Percentiles rank a stretch among this genome's conserved stretches.
These are phyloP conservation scores for Miltochrista miniata DNA, from an alignment of 2,888 invertebrate species.

Conservation along the genomic window DNA sequence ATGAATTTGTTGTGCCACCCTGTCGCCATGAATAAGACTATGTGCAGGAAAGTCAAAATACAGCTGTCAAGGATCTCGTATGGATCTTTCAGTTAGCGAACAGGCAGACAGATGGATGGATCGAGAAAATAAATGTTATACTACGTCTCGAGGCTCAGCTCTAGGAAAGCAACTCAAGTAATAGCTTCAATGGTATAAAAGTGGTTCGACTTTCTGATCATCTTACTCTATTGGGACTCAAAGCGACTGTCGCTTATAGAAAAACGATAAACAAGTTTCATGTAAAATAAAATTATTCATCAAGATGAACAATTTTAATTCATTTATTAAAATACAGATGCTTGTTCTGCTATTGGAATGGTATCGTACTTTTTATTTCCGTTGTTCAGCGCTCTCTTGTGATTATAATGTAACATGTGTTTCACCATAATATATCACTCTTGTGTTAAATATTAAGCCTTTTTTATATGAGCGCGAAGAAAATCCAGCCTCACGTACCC, in stretches of 20 bases:
- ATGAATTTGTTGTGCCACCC: too few relatives aligned
- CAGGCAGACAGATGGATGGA: too few relatives aligned
- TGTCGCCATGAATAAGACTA: too few relatives aligned
- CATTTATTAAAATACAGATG: too few relatives aligned
- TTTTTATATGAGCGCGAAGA: not conserved
- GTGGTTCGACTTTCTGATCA: constrained; percentile 10
- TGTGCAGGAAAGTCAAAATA: too few relatives aligned
- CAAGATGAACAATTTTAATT: constrained; percentile 7
- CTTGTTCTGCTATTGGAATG: too few relatives aligned
- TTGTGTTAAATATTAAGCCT: not conserved
- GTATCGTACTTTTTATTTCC: not conserved
- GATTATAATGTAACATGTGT: not conserved
- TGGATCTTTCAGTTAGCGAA: too few relatives aligned
- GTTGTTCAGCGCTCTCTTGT: not conserved
- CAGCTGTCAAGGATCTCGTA: too few relatives aligned
- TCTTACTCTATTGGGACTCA: constrained; percentile 9
- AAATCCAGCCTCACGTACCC: not conserved
- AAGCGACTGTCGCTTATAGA: constrained; percentile 8
- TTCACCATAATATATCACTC: not conserved
- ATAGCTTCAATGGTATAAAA: constrained; percentile 10
- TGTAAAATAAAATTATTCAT: constrained; percentile 11
- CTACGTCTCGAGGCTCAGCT: too few relatives aligned
- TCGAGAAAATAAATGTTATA: too few relatives aligned
- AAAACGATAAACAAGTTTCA: constrained; percentile 18
- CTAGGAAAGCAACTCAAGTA: not conserved